These are phyloP conservation scores for Tinamus major DNA, from an alignment of 2,797 vertebrate species.

Conservation along the genomic window DNA sequence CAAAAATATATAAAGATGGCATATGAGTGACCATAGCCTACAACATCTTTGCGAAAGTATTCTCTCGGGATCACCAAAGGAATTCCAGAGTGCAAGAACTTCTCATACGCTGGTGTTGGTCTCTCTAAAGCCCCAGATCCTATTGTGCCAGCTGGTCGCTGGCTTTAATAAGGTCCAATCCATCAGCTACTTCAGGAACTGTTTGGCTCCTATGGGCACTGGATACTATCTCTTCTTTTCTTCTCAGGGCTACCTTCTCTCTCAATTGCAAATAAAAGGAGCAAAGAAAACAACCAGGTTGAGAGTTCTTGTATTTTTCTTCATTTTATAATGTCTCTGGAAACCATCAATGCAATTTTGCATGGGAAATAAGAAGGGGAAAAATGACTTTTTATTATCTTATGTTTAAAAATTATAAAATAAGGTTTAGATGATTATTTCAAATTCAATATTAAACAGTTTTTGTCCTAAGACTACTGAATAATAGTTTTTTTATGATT, in stretches of 20 bases:
- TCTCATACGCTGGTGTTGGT: background rate
- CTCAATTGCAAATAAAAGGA: background rate
- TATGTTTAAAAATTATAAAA: background rate
- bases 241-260: background rate
- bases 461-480: constrained; percentile 52
- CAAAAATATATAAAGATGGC: background rate
- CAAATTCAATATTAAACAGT: constrained; percentile 21
- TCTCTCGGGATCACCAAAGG: background rate
- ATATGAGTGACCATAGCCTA: background rate
- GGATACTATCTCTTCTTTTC: background rate
- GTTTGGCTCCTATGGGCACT: background rate
- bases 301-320: background rate
- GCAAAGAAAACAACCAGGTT: background rate
- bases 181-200: background rate
- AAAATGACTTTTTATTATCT: background rate
- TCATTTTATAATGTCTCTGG: background rate
- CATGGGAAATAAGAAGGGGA: background rate
- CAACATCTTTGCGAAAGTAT: background rate
- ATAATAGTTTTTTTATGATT: constrained; percentile 39
- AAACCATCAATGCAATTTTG: background rate
- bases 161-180: background rate
- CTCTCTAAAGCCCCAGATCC: background rate
- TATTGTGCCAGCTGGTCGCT: background rate
- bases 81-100: background rate
- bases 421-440: constrained; percentile 12